Percentiles rank a stretch among this genome's conserved stretches.
Conservation (phyloP, 1,140 invertebrate genomes). For the Lamellibrachia luymesi region DNA sequence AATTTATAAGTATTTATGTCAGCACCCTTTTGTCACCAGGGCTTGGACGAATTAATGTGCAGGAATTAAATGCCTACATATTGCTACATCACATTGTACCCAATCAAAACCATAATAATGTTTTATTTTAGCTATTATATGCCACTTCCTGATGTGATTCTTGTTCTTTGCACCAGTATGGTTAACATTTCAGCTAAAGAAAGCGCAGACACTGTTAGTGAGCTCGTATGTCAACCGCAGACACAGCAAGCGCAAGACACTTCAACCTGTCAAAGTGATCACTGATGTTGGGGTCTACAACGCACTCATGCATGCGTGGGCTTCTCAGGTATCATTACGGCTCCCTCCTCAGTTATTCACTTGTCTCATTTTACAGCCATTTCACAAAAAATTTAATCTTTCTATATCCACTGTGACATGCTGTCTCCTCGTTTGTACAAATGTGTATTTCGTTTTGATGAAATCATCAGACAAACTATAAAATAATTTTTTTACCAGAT, state of each 20-base stretch:
- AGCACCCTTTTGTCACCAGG: no score
- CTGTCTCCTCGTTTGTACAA: no score
- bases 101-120: not conserved
- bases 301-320: conserved; percentile 22
- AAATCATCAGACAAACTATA: no score
- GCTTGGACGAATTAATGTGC: no score
- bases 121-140: not conserved
- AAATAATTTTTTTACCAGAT: no score
- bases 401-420: no score
- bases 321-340: not conserved
- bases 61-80: not conserved
- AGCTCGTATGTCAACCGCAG: not conserved
- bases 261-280: not conserved
- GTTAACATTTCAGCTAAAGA: not conserved
- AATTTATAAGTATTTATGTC: no score
- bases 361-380: no score
- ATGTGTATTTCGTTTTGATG: no score
- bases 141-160: not conserved
- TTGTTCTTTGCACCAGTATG: not conserved
- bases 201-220: not conserved
- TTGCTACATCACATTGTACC: not conserved
- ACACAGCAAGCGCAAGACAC: conserved; percentile 12
- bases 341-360: no score
- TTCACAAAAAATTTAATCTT: no score
- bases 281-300: conserved; percentile 19